These are phyloP conservation scores for Sitobion miscanthi DNA, from an alignment of 1,140 invertebrate genomes.

Conservation along the genomic window DNA sequence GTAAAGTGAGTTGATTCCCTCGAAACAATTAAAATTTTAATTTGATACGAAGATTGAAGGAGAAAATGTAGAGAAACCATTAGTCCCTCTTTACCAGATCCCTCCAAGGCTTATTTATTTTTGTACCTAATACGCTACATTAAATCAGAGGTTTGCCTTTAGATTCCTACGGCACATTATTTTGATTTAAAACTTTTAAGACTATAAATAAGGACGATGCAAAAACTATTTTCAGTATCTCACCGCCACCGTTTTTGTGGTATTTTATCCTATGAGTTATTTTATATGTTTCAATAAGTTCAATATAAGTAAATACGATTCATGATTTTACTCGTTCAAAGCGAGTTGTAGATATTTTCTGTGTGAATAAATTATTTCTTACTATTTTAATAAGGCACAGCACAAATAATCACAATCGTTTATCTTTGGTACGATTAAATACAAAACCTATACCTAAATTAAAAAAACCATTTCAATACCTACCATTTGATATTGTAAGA, in stretches of 20 bases:
- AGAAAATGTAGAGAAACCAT: conserved; percentile 6
- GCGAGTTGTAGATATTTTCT: neutral
- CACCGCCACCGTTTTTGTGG: neutral
- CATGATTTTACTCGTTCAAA: neutral
- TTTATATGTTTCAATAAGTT: neutral
- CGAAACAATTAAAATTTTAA: conserved; percentile 31
- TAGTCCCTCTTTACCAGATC: conserved; percentile 26
- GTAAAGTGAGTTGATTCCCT: conserved; percentile 19
- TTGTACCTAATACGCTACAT: conserved; percentile 31
- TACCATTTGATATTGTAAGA: neutral
- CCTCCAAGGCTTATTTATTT: conserved; percentile 38
- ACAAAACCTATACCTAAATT: neutral
- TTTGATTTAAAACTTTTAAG: conserved; percentile 39
- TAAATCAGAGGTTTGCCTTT: conserved; percentile 23
- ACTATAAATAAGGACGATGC: neutral
- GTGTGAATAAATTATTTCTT: neutral
- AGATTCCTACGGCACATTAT: neutral
- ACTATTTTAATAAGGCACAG: neutral
- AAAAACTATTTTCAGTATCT: neutral
- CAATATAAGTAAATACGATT: neutral
- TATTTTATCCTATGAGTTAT: neutral
- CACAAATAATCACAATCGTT: neutral
- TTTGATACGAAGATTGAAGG: neutral
- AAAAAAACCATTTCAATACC: neutral
- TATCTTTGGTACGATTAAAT: too few species aligned